These are phyloP conservation scores for Leptopilina boulardi DNA, from an alignment of 1,140 invertebrate genomes.

Conservation along the genomic window DNA sequence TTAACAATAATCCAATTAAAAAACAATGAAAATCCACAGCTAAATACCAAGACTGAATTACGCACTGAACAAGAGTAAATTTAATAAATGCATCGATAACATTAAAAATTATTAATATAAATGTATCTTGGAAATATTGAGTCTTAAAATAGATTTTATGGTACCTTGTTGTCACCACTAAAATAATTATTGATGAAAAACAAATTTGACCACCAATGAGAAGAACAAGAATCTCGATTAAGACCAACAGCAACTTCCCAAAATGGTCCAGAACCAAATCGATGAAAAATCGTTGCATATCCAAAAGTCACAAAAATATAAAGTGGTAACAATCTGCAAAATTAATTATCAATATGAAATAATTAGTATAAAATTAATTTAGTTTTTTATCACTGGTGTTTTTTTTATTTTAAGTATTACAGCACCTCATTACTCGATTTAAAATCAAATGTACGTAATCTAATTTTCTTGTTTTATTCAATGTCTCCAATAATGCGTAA, in stretches of 20 bases:
- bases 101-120: too few relatives aligned
- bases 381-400: too few relatives aligned
- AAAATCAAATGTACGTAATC: conserved; percentile 55
- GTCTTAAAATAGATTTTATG: conserved; percentile 15
- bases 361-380: too few relatives aligned
- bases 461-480: conserved; percentile 56
- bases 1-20: conserved; percentile 72
- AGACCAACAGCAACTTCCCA: conserved; percentile 58
- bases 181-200: conserved; percentile 79
- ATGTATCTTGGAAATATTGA: too few relatives aligned
- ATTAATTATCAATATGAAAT: too few relatives aligned
- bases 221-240: conserved; percentile 65
- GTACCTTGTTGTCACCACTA: conserved; percentile 60
- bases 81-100: too few relatives aligned
- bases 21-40: conserved; percentile 77
- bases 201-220: conserved; percentile 79
- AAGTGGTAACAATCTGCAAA: conserved; percentile 71
- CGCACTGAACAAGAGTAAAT: conserved; percentile 73
- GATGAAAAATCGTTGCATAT: conserved; percentile 59
- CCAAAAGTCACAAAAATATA: conserved; percentile 68
- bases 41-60: conserved; percentile 78
- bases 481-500: conserved; percentile 59
- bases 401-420: too few relatives aligned
- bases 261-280: conserved; percentile 66
- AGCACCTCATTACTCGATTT: conserved; percentile 61